phyloP scores from a whole-genome alignment of 1,140 invertebrate genomes.

The Temnothorax longispinosus region DNA sequence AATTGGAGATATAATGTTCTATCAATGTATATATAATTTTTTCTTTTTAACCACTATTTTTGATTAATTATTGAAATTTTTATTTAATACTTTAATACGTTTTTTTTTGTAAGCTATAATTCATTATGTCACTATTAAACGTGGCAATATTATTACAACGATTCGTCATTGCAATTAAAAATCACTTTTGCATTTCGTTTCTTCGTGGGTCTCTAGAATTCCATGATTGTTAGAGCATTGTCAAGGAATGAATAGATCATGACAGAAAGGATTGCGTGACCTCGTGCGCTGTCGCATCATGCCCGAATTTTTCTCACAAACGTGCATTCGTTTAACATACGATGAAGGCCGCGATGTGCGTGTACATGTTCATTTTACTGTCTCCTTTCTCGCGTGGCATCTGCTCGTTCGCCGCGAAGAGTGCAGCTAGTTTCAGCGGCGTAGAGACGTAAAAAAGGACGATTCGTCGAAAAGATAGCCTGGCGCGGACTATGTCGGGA shows the following conservation, averaged over 20 bases:
- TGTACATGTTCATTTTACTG: conserved; percentile 61
- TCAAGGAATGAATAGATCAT: conserved; percentile 7
- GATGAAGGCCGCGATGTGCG: conserved; percentile 5
- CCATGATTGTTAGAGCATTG: neutral
- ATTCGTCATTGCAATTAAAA: neutral
- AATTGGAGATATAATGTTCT: neutral
- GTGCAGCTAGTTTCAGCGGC: conserved; percentile 41
- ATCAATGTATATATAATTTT: neutral
- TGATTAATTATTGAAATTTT: neutral
- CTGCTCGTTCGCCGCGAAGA: conserved; percentile 52
- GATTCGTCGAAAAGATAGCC: conserved; percentile 75
- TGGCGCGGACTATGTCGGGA: conserved; percentile 65
- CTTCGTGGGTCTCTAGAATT: neutral
- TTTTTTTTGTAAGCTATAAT: neutral
- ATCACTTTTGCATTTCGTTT: neutral
- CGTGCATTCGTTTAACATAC: neutral
- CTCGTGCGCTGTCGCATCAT: neutral
- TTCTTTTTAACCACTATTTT: neutral
- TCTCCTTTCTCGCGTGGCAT: conserved; percentile 60
- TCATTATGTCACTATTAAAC: neutral
- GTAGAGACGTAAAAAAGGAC: conserved; percentile 68
- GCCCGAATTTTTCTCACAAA: conserved; percentile 29
- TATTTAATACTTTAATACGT: neutral
- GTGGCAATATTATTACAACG: neutral
- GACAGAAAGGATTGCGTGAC: neutral